Conservation (phyloP, 2,888 invertebrate genomes). For the Druceiella hillmani region DNA sequence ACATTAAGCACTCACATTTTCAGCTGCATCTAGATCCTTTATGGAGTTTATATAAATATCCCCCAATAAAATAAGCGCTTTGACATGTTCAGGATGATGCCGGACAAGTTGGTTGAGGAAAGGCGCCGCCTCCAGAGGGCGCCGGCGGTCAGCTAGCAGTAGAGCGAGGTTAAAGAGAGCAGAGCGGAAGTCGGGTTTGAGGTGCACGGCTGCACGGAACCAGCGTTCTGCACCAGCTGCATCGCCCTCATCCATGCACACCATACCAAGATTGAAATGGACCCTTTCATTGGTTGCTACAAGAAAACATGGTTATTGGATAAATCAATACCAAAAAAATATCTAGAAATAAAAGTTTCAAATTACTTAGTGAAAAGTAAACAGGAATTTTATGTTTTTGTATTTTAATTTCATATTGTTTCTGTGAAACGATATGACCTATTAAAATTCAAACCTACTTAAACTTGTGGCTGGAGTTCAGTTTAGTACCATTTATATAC, state of each 20-base stretch:
- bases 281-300: conserved; percentile 80
- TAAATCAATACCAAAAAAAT: no score
- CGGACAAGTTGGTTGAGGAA: conserved; percentile 86
- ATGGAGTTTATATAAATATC: conserved; percentile 96
- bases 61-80: conserved; percentile 88
- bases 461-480: no score
- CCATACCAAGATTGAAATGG: conserved; percentile 93
- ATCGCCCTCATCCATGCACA: conserved; percentile 93
- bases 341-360: no score
- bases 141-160: conserved; percentile 79
- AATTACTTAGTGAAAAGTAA: no score
- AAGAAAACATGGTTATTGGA: no score
- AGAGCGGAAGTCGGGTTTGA: conserved; percentile 86
- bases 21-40: conserved; percentile 90
- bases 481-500: no score
- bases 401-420: no score
- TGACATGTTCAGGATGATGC: conserved; percentile 89
- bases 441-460: no score
- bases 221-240: conserved; percentile 84
- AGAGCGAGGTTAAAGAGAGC: conserved; percentile 93
- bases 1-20: conserved; percentile 61
- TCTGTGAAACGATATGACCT: no score
- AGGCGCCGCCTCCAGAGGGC: conserved; percentile 88
- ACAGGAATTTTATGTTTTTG: no score
- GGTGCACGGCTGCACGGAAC: conserved; percentile 83